Conservation (phyloP, 2,888 invertebrate genomes). For the Xanthorhoe spadicearia region DNA sequence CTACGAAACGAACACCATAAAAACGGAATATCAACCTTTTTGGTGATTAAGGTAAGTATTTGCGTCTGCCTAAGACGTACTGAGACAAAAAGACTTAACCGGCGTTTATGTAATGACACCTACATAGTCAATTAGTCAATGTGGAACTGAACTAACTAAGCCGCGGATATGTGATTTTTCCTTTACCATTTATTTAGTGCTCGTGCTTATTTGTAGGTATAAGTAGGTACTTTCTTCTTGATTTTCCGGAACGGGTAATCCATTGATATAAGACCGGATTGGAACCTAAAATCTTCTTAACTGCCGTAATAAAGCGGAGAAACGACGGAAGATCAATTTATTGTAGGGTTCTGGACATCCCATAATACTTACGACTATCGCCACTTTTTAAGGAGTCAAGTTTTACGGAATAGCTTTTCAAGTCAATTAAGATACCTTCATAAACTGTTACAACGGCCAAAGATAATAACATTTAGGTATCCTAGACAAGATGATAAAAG, state of each 20-base stretch:
- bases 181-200: too few relatives aligned
- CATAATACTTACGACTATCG: background rate
- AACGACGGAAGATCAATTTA: background rate
- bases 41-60: too few relatives aligned
- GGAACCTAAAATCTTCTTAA: background rate
- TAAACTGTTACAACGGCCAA: conserved; percentile 13
- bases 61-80: too few relatives aligned
- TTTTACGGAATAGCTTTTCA: conserved; percentile 8
- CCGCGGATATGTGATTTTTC: too few relatives aligned
- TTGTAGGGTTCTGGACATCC: background rate
- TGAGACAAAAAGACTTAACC: too few relatives aligned
- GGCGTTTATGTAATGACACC: too few relatives aligned
- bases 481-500: conserved; percentile 19
- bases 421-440: conserved; percentile 17
- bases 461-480: conserved; percentile 10
- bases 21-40: too few relatives aligned
- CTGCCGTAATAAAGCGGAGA: background rate
- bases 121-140: too few relatives aligned
- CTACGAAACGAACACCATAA: too few relatives aligned
- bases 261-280: background rate
- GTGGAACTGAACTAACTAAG: too few relatives aligned
- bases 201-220: too few relatives aligned
- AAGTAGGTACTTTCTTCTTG: too few relatives aligned
- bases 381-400: background rate
- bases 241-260: background rate